phyloP scores from a whole-genome alignment of 1,140 invertebrate species.

The Diploscapter pachys region DNA sequence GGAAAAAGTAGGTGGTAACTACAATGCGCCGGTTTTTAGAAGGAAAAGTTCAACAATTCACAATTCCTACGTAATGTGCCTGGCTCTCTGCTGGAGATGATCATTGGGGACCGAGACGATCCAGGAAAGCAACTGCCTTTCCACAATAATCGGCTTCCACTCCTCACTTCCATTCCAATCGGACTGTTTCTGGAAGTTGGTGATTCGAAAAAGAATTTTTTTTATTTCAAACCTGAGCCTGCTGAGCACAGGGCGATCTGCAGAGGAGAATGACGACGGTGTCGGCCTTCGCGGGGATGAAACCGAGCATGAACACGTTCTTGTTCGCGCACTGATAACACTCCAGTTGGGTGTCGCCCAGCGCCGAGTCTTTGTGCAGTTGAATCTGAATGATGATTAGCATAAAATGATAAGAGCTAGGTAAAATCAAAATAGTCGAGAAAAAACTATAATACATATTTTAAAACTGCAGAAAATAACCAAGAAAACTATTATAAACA shows the following conservation, averaged over 20 bases:
- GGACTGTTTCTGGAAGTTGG: constrained; percentile 8
- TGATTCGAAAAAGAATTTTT: too few relatives aligned
- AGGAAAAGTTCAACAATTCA: background rate
- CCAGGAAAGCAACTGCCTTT: constrained; percentile 24
- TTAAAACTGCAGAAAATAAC: too few relatives aligned
- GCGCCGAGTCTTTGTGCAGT: constrained; percentile 89
- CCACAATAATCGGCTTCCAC: constrained; percentile 25
- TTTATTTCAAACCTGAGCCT: too few relatives aligned
- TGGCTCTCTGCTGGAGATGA: constrained; percentile 12
- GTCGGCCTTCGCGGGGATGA: constrained; percentile 97
- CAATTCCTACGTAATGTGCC: constrained; percentile 16
- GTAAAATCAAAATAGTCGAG: background rate
- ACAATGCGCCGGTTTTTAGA: background rate
- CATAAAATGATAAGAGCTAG: background rate
- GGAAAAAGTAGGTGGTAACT: background rate
- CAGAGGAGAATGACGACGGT: constrained; percentile 73
- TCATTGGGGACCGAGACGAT: constrained; percentile 17
- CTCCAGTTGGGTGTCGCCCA: constrained; percentile 94
- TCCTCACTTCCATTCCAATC: constrained; percentile 15
- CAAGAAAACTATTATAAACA: too few relatives aligned
- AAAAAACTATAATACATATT: too few relatives aligned
- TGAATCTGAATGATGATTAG: constrained; percentile 6
- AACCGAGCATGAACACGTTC: constrained; percentile 95
- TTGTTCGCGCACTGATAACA: constrained; percentile 97
- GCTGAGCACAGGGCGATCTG: too few relatives aligned